These are phyloP conservation scores for Leucopsar rothschildi DNA, from an alignment of 2,113 vertebrate genomes.

Conservation along the genomic window DNA sequence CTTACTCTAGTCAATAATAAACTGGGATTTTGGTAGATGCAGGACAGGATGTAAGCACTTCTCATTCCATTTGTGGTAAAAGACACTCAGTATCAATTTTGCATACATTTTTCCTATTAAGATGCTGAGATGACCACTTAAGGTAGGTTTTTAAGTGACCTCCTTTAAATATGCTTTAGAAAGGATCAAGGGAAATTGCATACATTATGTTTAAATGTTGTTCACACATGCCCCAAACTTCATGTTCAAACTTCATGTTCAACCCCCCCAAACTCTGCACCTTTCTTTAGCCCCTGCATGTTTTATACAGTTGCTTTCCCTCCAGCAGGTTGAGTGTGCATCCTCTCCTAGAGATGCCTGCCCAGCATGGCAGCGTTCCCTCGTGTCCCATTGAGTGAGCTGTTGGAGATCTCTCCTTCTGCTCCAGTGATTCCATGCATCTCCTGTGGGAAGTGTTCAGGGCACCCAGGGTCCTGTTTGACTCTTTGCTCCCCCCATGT, in stretches of 20 bases:
- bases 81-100: neutral
- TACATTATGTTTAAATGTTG: neutral
- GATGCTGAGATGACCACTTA: neutral
- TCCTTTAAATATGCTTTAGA: neutral
- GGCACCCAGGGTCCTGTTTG: neutral
- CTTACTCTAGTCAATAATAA: neutral
- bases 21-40: neutral
- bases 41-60: neutral
- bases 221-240: too few species aligned
- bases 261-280: neutral
- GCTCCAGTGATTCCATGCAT: neutral
- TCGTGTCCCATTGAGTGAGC: neutral
- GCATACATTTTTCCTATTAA: fast-evolving
- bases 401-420: neutral
- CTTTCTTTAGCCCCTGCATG: neutral
- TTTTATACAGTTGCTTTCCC: neutral
- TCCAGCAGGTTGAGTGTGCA: neutral
- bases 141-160: neutral
- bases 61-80: neutral
- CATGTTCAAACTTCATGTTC: too few species aligned
- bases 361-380: neutral
- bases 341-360: neutral
- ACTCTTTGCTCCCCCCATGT: neutral
- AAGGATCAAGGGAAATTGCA: neutral
- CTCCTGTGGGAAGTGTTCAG: neutral